Conservation (phyloP, 2,797 vertebrate genomes). For the Spinus olivaceus region DNA sequence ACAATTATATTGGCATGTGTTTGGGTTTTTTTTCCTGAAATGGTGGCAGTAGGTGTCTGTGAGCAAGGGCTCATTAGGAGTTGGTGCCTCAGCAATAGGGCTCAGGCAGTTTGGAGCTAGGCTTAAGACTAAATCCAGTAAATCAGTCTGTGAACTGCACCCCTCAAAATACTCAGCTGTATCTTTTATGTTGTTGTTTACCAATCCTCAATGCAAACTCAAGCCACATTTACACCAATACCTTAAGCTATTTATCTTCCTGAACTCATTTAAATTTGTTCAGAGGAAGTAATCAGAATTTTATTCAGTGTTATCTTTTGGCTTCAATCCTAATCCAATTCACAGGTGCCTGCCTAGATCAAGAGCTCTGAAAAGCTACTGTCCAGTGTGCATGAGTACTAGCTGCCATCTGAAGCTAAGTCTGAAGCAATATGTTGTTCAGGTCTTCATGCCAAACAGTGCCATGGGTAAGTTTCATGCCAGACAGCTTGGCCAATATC, state of each 20-base stretch:
- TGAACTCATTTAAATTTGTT: not conserved
- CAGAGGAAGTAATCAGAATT: not conserved
- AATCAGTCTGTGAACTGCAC: not conserved
- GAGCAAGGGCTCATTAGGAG: not conserved
- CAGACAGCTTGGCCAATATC: not conserved
- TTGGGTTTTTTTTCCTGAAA: not conserved
- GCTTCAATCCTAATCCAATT: not conserved
- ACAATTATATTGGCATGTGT: fast-evolving
- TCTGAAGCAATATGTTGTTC: not conserved
- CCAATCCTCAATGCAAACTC: not conserved
- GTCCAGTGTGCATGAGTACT: not conserved
- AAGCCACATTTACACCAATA: not conserved
- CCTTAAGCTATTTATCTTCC: not conserved
- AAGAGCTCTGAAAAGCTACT: not conserved
- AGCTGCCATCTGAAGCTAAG: not conserved
- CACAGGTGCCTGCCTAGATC: not conserved
- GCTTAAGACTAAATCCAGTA: not conserved
- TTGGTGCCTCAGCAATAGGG: not conserved
- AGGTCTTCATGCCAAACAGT: not conserved
- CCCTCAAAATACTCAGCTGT: not conserved
- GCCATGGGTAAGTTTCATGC: not conserved
- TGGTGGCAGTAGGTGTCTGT: not conserved
- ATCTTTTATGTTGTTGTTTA: not conserved
- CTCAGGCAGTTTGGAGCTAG: not conserved
- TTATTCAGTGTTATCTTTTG: not conserved